Conservation (phyloP, 1,140 invertebrate genomes). For the Paramacrobiotus metropolitanus region DNA sequence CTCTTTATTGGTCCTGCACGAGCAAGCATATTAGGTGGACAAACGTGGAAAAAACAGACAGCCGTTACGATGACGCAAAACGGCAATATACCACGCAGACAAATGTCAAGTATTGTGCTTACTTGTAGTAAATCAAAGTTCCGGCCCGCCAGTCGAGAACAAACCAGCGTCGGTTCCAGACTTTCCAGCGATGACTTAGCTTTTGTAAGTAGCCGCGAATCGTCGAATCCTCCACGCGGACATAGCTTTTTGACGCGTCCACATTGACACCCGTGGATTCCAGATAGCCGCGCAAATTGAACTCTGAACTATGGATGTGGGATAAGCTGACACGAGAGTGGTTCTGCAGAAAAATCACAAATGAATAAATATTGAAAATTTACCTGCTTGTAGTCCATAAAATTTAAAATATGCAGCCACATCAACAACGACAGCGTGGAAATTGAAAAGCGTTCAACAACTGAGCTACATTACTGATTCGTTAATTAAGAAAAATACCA, state of each 20-base stretch:
- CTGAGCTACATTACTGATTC: too few species aligned
- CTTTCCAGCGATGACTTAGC: slow-evolving; percentile 4
- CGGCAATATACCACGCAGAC: too few species aligned
- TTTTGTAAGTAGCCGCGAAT: background rate
- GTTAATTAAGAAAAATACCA: too few species aligned
- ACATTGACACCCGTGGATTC: background rate
- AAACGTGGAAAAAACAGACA: too few species aligned
- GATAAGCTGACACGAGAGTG: background rate
- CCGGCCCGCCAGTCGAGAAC: slow-evolving; percentile 1
- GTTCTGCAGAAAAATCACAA: background rate
- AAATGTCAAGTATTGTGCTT: too few species aligned
- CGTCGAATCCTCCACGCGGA: background rate
- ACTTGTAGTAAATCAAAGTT: background rate
- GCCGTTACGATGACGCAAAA: too few species aligned
- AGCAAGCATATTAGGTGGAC: background rate
- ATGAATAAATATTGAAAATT: too few species aligned
- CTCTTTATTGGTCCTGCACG: background rate
- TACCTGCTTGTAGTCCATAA: too few species aligned
- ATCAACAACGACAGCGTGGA: too few species aligned
- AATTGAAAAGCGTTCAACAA: too few species aligned
- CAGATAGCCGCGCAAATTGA: background rate
- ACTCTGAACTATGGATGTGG: background rate
- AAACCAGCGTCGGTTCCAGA: slow-evolving; percentile 1
- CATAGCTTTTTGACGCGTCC: background rate
- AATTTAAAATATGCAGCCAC: too few species aligned